Evolutionary conservation across 1,140 invertebrate genomes (phyloP).

Genomic region (Leptopilina boulardi): DNA sequence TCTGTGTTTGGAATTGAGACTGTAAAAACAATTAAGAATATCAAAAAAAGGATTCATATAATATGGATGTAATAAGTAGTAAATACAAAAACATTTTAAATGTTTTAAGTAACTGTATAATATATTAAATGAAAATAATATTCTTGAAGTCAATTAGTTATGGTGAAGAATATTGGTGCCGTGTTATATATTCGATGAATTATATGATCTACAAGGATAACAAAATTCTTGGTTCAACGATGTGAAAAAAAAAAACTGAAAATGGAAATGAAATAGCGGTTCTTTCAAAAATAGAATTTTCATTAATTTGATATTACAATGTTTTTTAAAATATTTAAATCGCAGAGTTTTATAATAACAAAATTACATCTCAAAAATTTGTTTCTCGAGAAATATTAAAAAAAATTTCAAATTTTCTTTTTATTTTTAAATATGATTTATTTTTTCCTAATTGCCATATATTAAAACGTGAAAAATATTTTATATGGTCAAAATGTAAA

Average conservation of each 20-base stretch:
- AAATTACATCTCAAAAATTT: too few species aligned
- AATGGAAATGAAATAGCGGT: conserved; percentile 39
- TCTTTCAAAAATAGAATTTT: conserved; percentile 31
- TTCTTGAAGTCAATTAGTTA: conserved; percentile 38
- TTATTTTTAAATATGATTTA: too few species aligned
- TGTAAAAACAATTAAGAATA: not conserved
- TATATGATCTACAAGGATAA: conserved; percentile 17
- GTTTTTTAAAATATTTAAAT: too few species aligned
- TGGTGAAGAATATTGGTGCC: conserved; percentile 38
- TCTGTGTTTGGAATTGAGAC: too few species aligned
- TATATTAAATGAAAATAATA: conserved; percentile 36
- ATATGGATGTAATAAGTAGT: not conserved
- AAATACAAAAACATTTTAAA: conserved; percentile 34
- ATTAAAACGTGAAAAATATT: not conserved
- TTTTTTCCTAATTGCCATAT: too few species aligned
- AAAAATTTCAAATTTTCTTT: too few species aligned
- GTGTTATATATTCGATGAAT: not conserved
- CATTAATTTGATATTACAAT: conserved; percentile 45
- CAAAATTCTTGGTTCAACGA: conserved; percentile 24
- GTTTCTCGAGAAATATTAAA: too few species aligned
- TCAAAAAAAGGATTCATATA: not conserved
- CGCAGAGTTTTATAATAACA: too few species aligned
- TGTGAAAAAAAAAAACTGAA: conserved; percentile 20
- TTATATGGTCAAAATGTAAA: not conserved
- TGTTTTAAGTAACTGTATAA: conserved; percentile 36